Evolutionary conservation across 2,113 vertebrate genomes (phyloP).

Genomic region (Tonatia bakeri): DNA sequence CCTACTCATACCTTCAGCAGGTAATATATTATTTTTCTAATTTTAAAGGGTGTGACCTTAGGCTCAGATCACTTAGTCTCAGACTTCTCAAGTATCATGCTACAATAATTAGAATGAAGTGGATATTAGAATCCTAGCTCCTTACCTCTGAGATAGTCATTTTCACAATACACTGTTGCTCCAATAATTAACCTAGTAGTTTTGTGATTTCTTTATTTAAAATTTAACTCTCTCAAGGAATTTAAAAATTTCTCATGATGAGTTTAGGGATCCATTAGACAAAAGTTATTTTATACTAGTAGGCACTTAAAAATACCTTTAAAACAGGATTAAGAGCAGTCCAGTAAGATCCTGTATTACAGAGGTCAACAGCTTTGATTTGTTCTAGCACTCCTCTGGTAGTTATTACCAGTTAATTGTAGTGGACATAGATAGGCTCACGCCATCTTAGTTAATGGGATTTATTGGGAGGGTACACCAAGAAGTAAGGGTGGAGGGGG

Average conservation of each 20-base stretch:
- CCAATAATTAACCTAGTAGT: not conserved
- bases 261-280: not conserved
- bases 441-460: not conserved
- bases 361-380: not conserved
- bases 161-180: not conserved
- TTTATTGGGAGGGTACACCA: not conserved
- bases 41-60: not conserved
- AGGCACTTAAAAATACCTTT: not conserved
- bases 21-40: not conserved
- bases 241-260: not conserved
- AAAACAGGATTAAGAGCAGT: not conserved
- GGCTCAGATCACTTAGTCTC: not conserved
- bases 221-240: conserved; percentile 17
- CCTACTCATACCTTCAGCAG: not conserved
- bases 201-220: conserved; percentile 29
- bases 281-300: not conserved
- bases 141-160: not conserved
- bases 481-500: not conserved
- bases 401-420: not conserved
- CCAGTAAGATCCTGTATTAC: not conserved
- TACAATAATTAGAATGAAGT: not conserved
- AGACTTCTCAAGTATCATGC: not conserved
- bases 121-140: not conserved
- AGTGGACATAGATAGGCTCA: not conserved
- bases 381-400: not conserved